Evolutionary conservation across 2,113 vertebrate genomes (phyloP), one percentile per base, ranked within the genome.

Genomic region (Danionella cerebrum): DNA sequence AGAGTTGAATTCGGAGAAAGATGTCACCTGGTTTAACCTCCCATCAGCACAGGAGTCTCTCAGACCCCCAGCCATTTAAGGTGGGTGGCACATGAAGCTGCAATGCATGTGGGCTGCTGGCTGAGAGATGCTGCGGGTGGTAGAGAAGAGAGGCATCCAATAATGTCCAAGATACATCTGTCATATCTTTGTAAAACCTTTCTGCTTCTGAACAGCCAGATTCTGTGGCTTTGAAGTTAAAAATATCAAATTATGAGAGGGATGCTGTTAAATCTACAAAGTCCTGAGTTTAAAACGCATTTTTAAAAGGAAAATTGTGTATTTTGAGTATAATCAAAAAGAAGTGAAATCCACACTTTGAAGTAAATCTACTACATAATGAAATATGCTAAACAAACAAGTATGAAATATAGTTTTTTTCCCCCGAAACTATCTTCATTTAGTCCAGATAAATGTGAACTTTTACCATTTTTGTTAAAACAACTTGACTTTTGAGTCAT

Each of bases 101-200:
- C 27, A 57, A 41, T 33, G 62, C 35, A 70, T 57, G 67, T 74
- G 59, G 62, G 72, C 62, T 59, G 67, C 29, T 53, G 53, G 21
- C 52, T 65, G 60, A 65, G 53, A 24, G 31, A 14, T 47, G 16
- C 64, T 35, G 44, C 65, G 67, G 53, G 72, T 69, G 48, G 66
- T 39, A 66, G 36, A 60, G 42, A 41, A 29, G 35, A 16, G 6
- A 53, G 39, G 19, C 67, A 53, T 47, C 4, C 10, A 10, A 19
- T 21, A 31, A 44, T 39, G 25, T 11, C 42, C 31, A 59, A 5
- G 16, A 47, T 47, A 41, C 29, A 64, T 13, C 19, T 24, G 44
- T 64, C 59, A 48, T 18, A 48, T 35, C 39, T n/a, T 45, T 19
- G 3, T 33, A 19, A 9, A 1, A 21, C 16, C 6, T 29, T 13